A percentile compares a stretch with the other conserved stretches of the same genome.
Conservation (phyloP, 2,113 vertebrate species). For the Syngnathus scovelli region DNA sequence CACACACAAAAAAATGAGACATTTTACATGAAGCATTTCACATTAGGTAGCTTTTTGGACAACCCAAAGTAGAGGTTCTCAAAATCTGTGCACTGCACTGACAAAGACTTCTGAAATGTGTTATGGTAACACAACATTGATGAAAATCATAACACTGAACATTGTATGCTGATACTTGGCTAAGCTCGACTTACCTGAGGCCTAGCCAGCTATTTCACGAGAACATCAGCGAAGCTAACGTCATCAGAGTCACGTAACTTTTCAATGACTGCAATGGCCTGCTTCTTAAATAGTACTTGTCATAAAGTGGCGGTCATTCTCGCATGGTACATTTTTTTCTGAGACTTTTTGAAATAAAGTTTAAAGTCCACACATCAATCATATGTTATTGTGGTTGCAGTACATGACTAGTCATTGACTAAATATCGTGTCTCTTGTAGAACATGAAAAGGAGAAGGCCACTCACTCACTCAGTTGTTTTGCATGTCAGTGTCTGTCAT, state of each 20-base stretch:
- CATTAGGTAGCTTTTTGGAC: too few species aligned
- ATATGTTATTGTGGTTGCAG: neutral
- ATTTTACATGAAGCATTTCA: neutral
- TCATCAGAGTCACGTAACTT: neutral
- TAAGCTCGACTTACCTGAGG: too few species aligned
- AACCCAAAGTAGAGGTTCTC: too few species aligned
- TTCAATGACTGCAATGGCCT: neutral
- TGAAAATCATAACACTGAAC: too few species aligned
- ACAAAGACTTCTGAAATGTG: too few species aligned
- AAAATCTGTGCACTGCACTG: too few species aligned
- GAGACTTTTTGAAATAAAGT: neutral
- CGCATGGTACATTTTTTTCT: neutral
- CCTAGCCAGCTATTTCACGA: neutral
- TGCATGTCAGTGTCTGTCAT: neutral
- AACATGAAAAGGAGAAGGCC: constrained; percentile 1
- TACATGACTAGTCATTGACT: neutral
- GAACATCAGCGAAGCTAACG: neutral
- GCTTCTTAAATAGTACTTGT: neutral
- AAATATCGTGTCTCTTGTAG: neutral
- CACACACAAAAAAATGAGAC: neutral
- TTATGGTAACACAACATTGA: too few species aligned
- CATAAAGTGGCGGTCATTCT: neutral
- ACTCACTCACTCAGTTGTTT: constrained; percentile 3
- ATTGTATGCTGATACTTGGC: too few species aligned
- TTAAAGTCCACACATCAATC: neutral